Conservation (phyloP, 2,888 invertebrate genomes). For the Pandemis heparana region DNA sequence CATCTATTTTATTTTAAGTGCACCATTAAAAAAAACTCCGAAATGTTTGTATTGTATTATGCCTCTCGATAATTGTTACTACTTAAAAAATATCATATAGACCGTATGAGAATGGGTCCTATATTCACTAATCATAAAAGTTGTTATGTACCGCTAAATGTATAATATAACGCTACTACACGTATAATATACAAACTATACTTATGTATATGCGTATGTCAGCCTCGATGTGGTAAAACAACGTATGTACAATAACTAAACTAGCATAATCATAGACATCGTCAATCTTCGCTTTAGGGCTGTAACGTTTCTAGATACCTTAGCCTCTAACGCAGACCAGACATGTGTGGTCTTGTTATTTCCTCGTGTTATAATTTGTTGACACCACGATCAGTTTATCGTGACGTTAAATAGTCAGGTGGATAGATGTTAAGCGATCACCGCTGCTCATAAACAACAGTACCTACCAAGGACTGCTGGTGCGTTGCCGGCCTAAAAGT, state of each 20-base stretch:
- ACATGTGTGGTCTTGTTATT: too few species aligned
- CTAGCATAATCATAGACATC: too few species aligned
- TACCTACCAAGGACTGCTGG: too few species aligned
- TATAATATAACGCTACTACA: constrained; percentile 70
- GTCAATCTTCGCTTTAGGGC: too few species aligned
- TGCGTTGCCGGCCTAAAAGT: too few species aligned
- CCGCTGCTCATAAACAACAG: too few species aligned
- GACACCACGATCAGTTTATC: too few species aligned
- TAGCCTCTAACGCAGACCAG: too few species aligned
- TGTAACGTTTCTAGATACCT: too few species aligned
- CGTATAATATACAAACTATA: constrained; percentile 75
- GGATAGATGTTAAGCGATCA: too few species aligned
- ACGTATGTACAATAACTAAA: neutral
- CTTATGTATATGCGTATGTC: constrained; percentile 78
- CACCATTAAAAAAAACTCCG: constrained; percentile 19
- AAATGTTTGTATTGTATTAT: constrained; percentile 61
- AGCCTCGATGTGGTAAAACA: constrained; percentile 53
- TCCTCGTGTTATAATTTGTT: too few species aligned
- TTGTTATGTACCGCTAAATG: constrained; percentile 73
- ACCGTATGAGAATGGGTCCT: constrained; percentile 57
- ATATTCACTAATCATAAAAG: constrained; percentile 69
- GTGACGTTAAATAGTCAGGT: too few species aligned
- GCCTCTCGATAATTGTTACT: constrained; percentile 71
- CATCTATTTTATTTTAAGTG: neutral
- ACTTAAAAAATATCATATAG: constrained; percentile 58